Percentiles rank a stretch among this genome's conserved stretches.
Conservation (phyloP, 1,140 invertebrate species). For the Lucilia cuprina region DNA sequence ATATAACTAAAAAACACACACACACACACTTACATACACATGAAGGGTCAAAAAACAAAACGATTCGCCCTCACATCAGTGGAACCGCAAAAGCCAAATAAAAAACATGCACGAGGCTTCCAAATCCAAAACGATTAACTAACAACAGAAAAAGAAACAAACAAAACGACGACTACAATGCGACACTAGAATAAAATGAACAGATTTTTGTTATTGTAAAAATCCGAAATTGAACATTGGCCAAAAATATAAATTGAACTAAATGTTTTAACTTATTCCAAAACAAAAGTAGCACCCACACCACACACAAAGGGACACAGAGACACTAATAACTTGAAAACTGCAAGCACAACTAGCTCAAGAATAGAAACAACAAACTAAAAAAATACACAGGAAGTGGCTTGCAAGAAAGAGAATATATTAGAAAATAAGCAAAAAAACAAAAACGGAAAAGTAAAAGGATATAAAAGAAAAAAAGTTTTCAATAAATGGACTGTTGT, state of each 20-base stretch:
- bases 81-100: background rate
- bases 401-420: background rate
- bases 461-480: background rate
- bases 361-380: no score
- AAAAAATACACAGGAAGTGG: background rate
- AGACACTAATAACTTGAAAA: background rate
- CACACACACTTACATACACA: background rate
- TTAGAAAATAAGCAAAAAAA: background rate
- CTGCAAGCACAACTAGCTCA: no score
- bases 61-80: background rate
- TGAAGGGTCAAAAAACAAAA: background rate
- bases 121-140: background rate
- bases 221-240: background rate
- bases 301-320: background rate
- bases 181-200: background rate
- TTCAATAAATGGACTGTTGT: background rate
- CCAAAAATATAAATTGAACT: conserved; percentile 23
- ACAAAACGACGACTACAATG: background rate
- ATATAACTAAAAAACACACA: no score
- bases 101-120: background rate
- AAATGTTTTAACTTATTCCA: background rate
- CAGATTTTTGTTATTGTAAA: background rate
- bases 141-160: background rate
- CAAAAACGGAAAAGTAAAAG: background rate
- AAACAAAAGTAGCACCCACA: background rate